These are phyloP conservation scores for Daubentonia madagascariensis DNA, from an alignment of 2,113 vertebrate genomes.

Conservation along the genomic window DNA sequence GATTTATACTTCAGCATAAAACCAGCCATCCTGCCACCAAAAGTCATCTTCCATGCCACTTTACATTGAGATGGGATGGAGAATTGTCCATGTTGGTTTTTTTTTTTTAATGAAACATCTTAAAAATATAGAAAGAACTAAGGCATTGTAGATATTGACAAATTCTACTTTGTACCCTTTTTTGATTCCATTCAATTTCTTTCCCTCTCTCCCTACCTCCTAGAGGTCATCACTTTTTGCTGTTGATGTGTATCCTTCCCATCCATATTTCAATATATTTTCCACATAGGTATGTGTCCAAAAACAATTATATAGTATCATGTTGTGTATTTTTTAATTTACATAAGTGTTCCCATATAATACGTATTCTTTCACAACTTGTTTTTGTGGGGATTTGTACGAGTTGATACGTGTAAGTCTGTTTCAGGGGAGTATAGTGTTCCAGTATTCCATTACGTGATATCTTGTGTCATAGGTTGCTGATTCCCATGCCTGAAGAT, in stretches of 20 bases:
- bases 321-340: background rate
- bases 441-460: background rate
- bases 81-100: background rate
- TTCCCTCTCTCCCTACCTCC: background rate
- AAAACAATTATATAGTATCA: background rate
- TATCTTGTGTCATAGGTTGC: background rate
- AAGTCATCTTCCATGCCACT: background rate
- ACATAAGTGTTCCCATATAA: background rate
- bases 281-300: background rate
- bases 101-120: background rate
- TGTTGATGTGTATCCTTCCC: background rate
- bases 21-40: background rate
- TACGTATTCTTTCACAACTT: background rate
- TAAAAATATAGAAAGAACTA: background rate
- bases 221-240: background rate
- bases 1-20: background rate
- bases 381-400: background rate
- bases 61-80: background rate
- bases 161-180: background rate
- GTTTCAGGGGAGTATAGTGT: background rate
- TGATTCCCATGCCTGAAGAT: background rate
- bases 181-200: background rate
- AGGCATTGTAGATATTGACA: background rate
- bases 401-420: background rate
- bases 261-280: background rate